Conservation (phyloP, 2,797 vertebrate genomes). For the Pseudochirops corinnae region DNA sequence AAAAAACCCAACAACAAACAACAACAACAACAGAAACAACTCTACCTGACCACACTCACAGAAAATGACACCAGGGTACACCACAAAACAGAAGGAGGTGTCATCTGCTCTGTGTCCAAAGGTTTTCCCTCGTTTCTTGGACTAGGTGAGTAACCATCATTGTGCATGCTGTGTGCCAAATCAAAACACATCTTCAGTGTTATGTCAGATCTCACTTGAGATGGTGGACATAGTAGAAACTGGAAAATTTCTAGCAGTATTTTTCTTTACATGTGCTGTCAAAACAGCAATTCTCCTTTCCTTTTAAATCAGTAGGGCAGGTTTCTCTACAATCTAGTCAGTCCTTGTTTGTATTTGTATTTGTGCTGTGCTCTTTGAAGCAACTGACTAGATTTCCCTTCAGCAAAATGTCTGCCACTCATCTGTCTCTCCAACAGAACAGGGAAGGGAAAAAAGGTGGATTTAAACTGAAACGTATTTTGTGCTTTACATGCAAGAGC, state of each 20-base stretch:
- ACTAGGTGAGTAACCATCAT: conserved; percentile 87
- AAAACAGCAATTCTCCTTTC: conserved; percentile 77
- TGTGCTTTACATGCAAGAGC: conserved; percentile 78
- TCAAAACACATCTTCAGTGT: conserved; percentile 81
- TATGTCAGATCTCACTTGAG: conserved; percentile 65
- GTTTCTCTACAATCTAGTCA: conserved; percentile 76
- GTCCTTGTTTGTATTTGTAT: conserved; percentile 68
- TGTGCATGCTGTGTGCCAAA: conserved; percentile 89
- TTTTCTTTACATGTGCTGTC: conserved; percentile 77
- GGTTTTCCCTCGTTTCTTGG: conserved; percentile 84
- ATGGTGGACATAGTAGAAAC: conserved; percentile 77
- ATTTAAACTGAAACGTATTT: conserved; percentile 73
- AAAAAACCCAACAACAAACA: conserved; percentile 82
- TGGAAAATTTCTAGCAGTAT: conserved; percentile 74
- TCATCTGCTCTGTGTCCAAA: conserved; percentile 87
- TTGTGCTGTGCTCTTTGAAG: conserved; percentile 69
- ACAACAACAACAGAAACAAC: conserved; percentile 85
- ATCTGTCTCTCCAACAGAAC: conserved; percentile 67
- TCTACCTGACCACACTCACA: conserved; percentile 91
- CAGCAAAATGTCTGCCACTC: conserved; percentile 73
- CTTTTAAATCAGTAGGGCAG: conserved; percentile 71
- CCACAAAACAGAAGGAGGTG: conserved; percentile 89
- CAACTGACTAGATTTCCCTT: conserved; percentile 76
- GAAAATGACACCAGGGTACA: conserved; percentile 90
- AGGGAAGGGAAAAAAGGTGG: conserved; percentile 57